phyloP scores from a whole-genome alignment of 2,888 invertebrate species.

The Myopa tessellatipennis region DNA sequence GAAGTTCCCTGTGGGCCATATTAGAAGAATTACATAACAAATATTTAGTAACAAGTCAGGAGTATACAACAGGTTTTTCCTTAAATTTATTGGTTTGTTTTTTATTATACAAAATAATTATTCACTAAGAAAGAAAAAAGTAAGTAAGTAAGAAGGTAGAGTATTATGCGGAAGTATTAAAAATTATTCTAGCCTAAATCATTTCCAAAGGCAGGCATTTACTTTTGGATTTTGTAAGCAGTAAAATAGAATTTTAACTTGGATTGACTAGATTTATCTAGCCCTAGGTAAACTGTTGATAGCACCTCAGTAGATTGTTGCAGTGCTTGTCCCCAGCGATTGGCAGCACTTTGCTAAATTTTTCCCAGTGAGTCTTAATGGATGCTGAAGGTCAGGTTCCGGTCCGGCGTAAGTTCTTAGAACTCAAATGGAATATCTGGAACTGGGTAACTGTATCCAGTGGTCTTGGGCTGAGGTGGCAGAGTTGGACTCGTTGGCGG shows the following conservation, averaged over 20 bases:
- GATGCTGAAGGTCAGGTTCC: constrained; percentile 16
- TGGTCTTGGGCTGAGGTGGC: constrained; percentile 41
- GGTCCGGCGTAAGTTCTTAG: constrained; percentile 51
- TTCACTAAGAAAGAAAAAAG: constrained; percentile 43
- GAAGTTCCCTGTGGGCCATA: background rate
- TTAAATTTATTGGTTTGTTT: constrained; percentile 57
- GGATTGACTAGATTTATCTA: constrained; percentile 67
- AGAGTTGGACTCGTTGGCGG: constrained; percentile 37
- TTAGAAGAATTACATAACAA: background rate
- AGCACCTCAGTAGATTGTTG: constrained; percentile 61
- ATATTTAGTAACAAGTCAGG: constrained; percentile 19
- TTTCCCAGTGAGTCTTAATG: constrained; percentile 4
- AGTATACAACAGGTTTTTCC: constrained; percentile 36
- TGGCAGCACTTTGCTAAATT: background rate
- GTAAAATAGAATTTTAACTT: constrained; percentile 51
- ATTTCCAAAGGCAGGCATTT: constrained; percentile 53
- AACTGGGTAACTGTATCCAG: constrained; percentile 62
- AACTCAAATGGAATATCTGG: constrained; percentile 61
- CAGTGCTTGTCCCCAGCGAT: background rate
- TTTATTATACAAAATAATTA: constrained; percentile 51
- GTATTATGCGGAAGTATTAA: constrained; percentile 47
- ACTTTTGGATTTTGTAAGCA: constrained; percentile 44
- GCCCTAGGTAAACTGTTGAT: constrained; percentile 64
- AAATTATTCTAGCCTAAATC: constrained; percentile 54
- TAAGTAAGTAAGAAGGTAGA: constrained; percentile 10